These are phyloP conservation scores for Dascyllus trimaculatus DNA, from an alignment of 2,113 vertebrate genomes.

Conservation along the genomic window DNA sequence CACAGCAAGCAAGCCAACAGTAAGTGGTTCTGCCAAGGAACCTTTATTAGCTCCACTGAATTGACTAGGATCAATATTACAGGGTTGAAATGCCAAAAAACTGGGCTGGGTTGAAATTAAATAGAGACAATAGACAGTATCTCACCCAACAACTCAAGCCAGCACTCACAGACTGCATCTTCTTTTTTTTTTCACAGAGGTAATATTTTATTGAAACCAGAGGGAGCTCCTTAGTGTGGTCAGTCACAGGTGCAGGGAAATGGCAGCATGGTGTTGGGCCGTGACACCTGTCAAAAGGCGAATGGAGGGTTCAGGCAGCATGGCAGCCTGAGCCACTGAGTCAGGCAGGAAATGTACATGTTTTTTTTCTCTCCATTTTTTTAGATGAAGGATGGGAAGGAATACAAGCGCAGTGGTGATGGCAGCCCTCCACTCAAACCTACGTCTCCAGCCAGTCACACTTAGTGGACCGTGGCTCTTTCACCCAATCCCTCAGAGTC, in stretches of 20 bases:
- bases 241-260: slow-evolving; percentile 69
- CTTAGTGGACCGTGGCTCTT: slow-evolving; percentile 63
- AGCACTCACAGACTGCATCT: slow-evolving; percentile 23
- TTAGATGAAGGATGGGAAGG: slow-evolving; percentile 54
- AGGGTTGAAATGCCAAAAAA: slow-evolving; percentile 8
- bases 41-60: slow-evolving; percentile 41
- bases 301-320: slow-evolving; percentile 64
- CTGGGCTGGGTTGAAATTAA: slow-evolving; percentile 1
- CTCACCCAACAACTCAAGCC: slow-evolving; percentile 34
- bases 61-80: slow-evolving; percentile 47
- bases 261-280: slow-evolving; percentile 55
- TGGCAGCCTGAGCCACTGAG: slow-evolving; percentile 51
- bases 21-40: slow-evolving; percentile 34
- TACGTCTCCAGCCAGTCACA: slow-evolving; percentile 71
- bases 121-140: slow-evolving; percentile 38
- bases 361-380: slow-evolving; percentile 36
- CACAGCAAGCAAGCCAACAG: slow-evolving; percentile 35
- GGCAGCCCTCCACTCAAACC: slow-evolving; percentile 53
- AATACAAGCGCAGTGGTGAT: slow-evolving; percentile 39
- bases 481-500: slow-evolving; percentile 65
- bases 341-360: slow-evolving; percentile 57
- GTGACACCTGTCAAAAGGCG: slow-evolving; percentile 74
- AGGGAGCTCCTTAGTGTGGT: slow-evolving; percentile 63
- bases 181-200: slow-evolving; percentile 7
- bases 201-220: slow-evolving; percentile 69